Percentiles rank a stretch among this genome's conserved stretches.
Conservation (phyloP, 92 coral and sea anemone genomes). For the Nematostella vectensis region DNA sequence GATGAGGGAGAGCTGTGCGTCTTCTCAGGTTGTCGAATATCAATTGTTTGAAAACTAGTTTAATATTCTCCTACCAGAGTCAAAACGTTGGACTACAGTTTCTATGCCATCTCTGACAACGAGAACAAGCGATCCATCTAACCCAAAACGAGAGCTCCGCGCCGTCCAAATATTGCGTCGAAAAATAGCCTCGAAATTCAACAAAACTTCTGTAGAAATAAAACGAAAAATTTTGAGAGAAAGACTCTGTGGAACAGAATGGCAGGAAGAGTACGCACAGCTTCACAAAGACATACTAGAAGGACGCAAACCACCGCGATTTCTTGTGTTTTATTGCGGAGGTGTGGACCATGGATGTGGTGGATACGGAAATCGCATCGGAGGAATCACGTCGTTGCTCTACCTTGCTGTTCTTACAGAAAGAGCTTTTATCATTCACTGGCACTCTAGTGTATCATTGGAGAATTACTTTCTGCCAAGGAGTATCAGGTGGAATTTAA, state of each 20-base stretch:
- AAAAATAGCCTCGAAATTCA: too few species aligned
- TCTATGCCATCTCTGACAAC: too few species aligned
- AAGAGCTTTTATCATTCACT: slow-evolving; percentile 54
- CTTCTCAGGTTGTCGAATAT: too few species aligned
- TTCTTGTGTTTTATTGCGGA: slow-evolving; percentile 50
- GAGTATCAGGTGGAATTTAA: slow-evolving; percentile 37
- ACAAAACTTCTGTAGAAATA: too few species aligned
- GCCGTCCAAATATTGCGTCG: too few species aligned
- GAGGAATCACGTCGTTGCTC: slow-evolving; percentile 46
- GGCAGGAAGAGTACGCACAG: slow-evolving; percentile 32
- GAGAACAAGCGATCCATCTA: too few species aligned
- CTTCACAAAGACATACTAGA: slow-evolving; percentile 39
- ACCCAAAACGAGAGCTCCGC: too few species aligned
- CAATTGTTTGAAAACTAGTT: too few species aligned
- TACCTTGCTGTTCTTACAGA: slow-evolving; percentile 56
- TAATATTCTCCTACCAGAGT: too few species aligned
- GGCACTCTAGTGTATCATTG: slow-evolving; percentile 42
- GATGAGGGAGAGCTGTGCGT: too few species aligned
- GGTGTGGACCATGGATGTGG: slow-evolving; percentile 59
- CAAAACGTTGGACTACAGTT: too few species aligned
- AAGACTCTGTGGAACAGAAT: slow-evolving; percentile 32
- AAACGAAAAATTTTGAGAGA: too few species aligned
- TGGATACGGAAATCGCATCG: slow-evolving; percentile 64
- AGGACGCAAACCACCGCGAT: slow-evolving; percentile 14
- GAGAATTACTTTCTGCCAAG: slow-evolving; percentile 44